Percentiles rank a stretch among this genome's conserved stretches.
Evolutionary conservation across 2,888 invertebrate species (phyloP).

Genomic region (Eretmocerus hayati): DNA sequence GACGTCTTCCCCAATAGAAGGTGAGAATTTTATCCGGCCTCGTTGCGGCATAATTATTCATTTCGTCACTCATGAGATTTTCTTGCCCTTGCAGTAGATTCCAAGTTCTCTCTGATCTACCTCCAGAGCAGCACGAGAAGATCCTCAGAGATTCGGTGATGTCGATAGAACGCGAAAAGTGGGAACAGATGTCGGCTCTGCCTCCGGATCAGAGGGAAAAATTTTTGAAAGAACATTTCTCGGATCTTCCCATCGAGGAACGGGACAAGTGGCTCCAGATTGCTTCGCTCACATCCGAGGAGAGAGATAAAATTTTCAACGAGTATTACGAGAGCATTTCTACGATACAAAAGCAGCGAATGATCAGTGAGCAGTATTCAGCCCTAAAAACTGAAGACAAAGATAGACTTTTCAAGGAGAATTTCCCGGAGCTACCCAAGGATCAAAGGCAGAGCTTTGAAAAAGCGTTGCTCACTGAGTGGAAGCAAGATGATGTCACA

Average conservation of each 20-base stretch:
- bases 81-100: too few relatives aligned
- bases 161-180: slow-evolving; percentile 43
- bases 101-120: slow-evolving; percentile 39
- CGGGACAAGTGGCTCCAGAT: slow-evolving; percentile 43
- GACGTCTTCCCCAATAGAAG: slow-evolving; percentile 37
- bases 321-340: slow-evolving; percentile 40
- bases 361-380: slow-evolving; percentile 43
- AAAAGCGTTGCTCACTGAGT: slow-evolving; percentile 47
- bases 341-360: slow-evolving; percentile 39
- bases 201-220: slow-evolving; percentile 41
- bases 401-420: slow-evolving; percentile 43
- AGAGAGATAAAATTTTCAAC: slow-evolving; percentile 40
- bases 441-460: slow-evolving; percentile 54
- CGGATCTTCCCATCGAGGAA: slow-evolving; percentile 40
- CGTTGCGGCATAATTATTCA: neutral
- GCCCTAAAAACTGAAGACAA: slow-evolving; percentile 41
- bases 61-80: too few relatives aligned
- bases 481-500: slow-evolving; percentile 35
- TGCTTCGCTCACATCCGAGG: slow-evolving; percentile 40
- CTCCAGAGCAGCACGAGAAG: slow-evolving; percentile 43
- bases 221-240: slow-evolving; percentile 41
- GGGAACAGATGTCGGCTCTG: slow-evolving; percentile 43
- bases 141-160: slow-evolving; percentile 42
- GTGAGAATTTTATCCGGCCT: slow-evolving; percentile 8
- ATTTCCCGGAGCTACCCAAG: slow-evolving; percentile 42